These are phyloP conservation scores for Megaceryle maxima DNA, from an alignment of 2,113 vertebrate species.

Conservation along the genomic window DNA sequence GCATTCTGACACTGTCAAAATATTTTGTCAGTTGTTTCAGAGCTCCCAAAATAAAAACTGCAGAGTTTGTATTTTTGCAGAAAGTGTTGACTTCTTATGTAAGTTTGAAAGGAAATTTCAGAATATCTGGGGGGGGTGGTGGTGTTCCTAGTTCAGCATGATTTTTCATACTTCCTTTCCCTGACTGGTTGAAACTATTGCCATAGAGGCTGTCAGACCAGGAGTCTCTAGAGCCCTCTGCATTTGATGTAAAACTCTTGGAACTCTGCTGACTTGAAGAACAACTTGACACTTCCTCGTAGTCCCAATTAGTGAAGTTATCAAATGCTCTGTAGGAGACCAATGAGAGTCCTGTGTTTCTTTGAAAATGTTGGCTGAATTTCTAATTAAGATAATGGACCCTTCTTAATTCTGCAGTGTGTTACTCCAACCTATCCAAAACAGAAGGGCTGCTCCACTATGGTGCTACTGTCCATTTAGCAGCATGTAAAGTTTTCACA, in stretches of 20 bases:
- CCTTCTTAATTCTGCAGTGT: rapidly evolving
- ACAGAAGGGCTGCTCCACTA: neutral
- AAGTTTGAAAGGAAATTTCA: neutral
- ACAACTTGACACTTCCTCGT: rapidly evolving
- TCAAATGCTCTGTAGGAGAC: neutral
- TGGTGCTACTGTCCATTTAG: too few relatives aligned
- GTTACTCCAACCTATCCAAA: neutral
- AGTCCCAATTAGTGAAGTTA: neutral
- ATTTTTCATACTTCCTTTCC: neutral
- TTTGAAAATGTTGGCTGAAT: neutral
- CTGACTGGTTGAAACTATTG: neutral
- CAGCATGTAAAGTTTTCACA: rapidly evolving
- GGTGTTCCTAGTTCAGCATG: neutral
- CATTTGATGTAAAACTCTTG: neutral
- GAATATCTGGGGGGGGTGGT: neutral
- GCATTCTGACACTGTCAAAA: neutral
- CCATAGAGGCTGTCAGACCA: neutral
- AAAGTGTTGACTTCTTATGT: neutral
- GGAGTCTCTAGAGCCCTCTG: neutral
- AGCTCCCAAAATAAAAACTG: slow-evolving; percentile 9
- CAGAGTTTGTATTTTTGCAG: neutral
- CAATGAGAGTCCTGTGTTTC: neutral
- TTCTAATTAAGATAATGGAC: neutral
- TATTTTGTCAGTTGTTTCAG: neutral
- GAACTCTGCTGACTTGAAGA: neutral